Evolutionary conservation across 2,113 vertebrate genomes (phyloP).

Genomic region (Mus pahari): DNA sequence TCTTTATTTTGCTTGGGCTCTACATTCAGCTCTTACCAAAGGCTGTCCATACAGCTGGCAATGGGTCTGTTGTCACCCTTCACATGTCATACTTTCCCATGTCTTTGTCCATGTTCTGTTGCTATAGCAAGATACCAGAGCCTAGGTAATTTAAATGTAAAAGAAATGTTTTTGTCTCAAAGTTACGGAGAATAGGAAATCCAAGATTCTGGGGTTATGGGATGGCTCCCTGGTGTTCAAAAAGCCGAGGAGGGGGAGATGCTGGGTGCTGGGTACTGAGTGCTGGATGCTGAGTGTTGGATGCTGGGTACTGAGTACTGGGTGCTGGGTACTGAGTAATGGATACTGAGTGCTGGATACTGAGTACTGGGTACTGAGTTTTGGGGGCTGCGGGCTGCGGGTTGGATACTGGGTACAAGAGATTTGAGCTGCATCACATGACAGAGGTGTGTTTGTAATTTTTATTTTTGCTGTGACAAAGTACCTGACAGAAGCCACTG

Average conservation of each 20-base stretch:
- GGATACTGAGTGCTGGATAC: no score
- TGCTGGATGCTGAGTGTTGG: no score
- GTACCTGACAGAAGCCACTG: no score
- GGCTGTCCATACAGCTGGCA: fast-evolving
- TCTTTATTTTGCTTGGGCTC: not conserved
- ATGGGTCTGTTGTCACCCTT: fast-evolving
- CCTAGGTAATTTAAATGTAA: not conserved
- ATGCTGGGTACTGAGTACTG: no score
- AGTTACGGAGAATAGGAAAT: not conserved
- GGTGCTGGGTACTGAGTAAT: no score
- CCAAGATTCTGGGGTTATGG: not conserved
- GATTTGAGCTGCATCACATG: not conserved
- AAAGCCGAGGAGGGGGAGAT: not conserved
- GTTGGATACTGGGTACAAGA: no score
- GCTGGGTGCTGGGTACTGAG: no score
- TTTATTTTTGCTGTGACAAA: not conserved
- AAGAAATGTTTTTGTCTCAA: not conserved
- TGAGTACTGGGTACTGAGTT: no score
- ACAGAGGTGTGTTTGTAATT: no score
- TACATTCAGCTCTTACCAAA: fast-evolving
- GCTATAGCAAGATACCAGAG: not conserved
- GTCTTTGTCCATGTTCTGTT: not conserved
- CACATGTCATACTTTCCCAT: not conserved
- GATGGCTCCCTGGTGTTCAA: not conserved
- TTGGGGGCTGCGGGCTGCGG: no score